These are phyloP conservation scores for Mesembrinibis cayennensis DNA, from an alignment of 2,113 vertebrate species.

Conservation along the genomic window DNA sequence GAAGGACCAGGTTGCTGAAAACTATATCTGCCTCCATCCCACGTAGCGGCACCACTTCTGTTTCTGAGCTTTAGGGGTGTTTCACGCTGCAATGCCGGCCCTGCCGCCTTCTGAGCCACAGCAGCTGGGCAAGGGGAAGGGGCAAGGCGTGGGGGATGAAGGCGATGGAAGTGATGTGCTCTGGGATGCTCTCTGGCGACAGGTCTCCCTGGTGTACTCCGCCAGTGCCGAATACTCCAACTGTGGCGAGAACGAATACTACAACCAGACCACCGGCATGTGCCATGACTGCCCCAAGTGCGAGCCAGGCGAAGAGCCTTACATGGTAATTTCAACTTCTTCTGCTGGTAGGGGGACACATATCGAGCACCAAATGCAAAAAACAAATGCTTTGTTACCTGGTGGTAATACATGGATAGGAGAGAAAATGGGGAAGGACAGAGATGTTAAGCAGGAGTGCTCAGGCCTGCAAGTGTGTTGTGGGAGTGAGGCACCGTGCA, in stretches of 20 bases:
- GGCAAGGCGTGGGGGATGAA: rapidly evolving
- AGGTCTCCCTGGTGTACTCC: conserved; percentile 86
- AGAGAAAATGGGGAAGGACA: not conserved
- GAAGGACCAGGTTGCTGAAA: not conserved
- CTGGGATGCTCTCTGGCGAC: conserved; percentile 18
- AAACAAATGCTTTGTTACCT: not conserved
- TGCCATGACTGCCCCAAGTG: conserved; percentile 94
- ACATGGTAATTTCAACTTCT: conserved; percentile 82
- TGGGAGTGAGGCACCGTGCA: rapidly evolving
- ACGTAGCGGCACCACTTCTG: not conserved
- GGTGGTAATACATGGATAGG: not conserved
- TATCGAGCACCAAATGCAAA: not conserved
- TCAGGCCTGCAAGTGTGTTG: rapidly evolving
- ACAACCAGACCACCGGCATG: conserved; percentile 91
- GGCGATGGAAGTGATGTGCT: not conserved
- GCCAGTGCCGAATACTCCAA: conserved; percentile 86
- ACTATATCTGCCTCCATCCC: not conserved
- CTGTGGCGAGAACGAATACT: conserved; percentile 96
- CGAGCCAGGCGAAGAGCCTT: conserved; percentile 91
- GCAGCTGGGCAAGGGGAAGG: not conserved
- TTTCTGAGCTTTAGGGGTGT: not conserved
- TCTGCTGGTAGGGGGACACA: not conserved
- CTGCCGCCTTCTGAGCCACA: not conserved
- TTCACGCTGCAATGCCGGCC: not conserved
- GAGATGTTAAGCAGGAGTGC: not conserved